Conservation (phyloP, 2,888 invertebrate species). For the Ditylenchus weischeri region DNA sequence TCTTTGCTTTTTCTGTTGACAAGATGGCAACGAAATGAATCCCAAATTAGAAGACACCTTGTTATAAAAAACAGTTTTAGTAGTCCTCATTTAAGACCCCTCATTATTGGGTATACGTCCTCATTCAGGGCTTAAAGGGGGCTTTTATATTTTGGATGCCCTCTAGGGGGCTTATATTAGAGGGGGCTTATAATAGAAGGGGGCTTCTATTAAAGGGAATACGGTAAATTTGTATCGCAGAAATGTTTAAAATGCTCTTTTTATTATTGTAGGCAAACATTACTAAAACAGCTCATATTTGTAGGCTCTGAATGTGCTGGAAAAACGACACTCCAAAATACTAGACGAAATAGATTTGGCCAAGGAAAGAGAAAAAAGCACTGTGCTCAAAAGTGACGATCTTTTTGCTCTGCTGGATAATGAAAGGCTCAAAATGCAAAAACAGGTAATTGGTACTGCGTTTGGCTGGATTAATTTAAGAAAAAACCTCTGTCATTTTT, state of each 20-base stretch:
- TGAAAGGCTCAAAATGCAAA: not conserved
- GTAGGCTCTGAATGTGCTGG: slow-evolving; percentile 12
- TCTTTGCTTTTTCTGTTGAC: no score
- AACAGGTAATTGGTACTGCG: slow-evolving; percentile 1
- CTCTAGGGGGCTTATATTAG: no score
- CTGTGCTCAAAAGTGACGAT: slow-evolving; percentile 6
- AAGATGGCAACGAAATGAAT: no score
- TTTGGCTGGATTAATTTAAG: not conserved
- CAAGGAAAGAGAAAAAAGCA: slow-evolving; percentile 7
- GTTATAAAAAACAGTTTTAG: no score
- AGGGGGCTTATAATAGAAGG: no score
- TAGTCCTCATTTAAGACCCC: no score
- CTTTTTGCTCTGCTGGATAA: not conserved
- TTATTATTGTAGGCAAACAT: not conserved
- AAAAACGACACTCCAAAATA: slow-evolving; percentile 15
- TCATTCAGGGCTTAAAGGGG: no score
- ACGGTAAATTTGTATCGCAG: no score
- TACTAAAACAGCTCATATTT: not conserved
- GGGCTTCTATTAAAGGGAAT: not conserved
- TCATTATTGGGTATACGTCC: no score
- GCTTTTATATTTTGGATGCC: no score
- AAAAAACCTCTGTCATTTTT: not conserved
- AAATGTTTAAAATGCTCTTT: slow-evolving; percentile 6
- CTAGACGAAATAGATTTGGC: slow-evolving; percentile 9
- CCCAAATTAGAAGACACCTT: no score